phyloP scores from a whole-genome alignment of 2,113 vertebrate species.

The Phylloscopus trochilus region DNA sequence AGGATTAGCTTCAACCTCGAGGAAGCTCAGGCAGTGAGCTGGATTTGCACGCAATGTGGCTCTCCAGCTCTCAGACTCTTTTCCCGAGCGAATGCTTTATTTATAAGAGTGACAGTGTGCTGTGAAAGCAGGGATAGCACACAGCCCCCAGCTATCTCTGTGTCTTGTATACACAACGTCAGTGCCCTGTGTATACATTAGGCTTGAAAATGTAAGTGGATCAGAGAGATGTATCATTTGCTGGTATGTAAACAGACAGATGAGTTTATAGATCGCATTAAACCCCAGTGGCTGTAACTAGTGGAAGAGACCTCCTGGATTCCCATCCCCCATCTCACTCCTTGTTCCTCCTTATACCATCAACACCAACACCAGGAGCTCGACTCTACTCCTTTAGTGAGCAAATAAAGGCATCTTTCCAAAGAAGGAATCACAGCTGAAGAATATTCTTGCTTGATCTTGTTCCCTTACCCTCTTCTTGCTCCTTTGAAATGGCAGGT shows the following conservation, averaged over 20 bases:
- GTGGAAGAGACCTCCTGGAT: conserved; percentile 57
- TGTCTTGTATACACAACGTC: conserved; percentile 76
- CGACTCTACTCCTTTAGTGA: conserved; percentile 8
- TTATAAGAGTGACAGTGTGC: conserved; percentile 82
- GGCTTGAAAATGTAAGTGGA: conserved; percentile 81
- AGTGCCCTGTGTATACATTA: conserved; percentile 78
- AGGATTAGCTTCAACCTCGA: conserved; percentile 84
- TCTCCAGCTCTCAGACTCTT: conserved; percentile 73
- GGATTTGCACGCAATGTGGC: conserved; percentile 92
- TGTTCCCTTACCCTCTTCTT: not conserved
- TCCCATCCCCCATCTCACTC: conserved; percentile 47
- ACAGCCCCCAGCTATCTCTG: conserved; percentile 75
- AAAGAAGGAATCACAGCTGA: not conserved
- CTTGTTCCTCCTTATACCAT: not conserved
- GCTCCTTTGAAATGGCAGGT: not conserved
- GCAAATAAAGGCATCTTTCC: conserved; percentile 15
- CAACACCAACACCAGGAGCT: not conserved
- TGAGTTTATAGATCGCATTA: conserved; percentile 85
- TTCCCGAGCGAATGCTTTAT: conserved; percentile 79
- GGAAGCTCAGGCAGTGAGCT: conserved; percentile 81
- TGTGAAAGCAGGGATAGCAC: conserved; percentile 75
- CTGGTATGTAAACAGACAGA: conserved; percentile 89
- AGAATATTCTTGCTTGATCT: not conserved
- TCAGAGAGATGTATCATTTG: conserved; percentile 80
- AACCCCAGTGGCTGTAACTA: conserved; percentile 76